phyloP scores from a whole-genome alignment of 2,797 vertebrate genomes.

The Lagocephalus sceleratus region DNA sequence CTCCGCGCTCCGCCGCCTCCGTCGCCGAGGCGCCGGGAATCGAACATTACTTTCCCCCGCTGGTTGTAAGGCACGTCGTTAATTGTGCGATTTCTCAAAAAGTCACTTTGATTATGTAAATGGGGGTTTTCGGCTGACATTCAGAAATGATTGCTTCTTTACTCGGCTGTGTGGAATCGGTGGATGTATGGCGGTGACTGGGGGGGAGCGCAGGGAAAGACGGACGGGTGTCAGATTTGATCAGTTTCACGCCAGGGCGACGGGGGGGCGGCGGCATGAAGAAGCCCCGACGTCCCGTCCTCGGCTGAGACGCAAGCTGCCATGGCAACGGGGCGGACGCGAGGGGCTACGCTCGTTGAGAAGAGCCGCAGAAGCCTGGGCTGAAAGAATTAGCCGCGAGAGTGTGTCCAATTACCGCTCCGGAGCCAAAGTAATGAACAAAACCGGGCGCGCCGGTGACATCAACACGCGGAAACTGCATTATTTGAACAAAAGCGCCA shows the following conservation, averaged over 20 bases:
- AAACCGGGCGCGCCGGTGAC: slow-evolving; percentile 2
- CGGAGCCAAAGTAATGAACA: slow-evolving; percentile 48
- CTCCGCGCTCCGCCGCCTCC: slow-evolving; percentile 46
- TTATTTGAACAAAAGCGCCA: too few species aligned
- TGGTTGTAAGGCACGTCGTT: slow-evolving; percentile 46
- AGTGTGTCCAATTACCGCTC: slow-evolving; percentile 56
- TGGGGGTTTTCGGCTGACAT: slow-evolving; percentile 46
- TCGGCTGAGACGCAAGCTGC: slow-evolving; percentile 44
- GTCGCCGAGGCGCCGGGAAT: slow-evolving; percentile 52
- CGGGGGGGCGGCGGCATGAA: too few species aligned
- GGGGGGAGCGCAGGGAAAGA: slow-evolving; percentile 33
- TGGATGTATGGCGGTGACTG: slow-evolving; percentile 17
- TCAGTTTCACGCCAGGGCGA: slow-evolving; percentile 53
- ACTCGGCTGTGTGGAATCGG: slow-evolving; percentile 24
- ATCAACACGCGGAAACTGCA: background rate
- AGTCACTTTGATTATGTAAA: slow-evolving; percentile 66
- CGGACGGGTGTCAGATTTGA: slow-evolving; percentile 40
- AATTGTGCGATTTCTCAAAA: slow-evolving; percentile 68
- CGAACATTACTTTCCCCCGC: slow-evolving; percentile 55
- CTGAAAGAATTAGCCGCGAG: slow-evolving; percentile 51
- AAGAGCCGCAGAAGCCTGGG: slow-evolving; percentile 41
- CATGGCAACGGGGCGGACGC: slow-evolving; percentile 55
- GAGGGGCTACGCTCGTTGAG: slow-evolving; percentile 38
- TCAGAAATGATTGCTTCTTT: slow-evolving; percentile 36
- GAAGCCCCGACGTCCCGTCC: slow-evolving; percentile 12